phyloP scores from a whole-genome alignment of 2,113 vertebrate species.

The Strix uralensis region DNA sequence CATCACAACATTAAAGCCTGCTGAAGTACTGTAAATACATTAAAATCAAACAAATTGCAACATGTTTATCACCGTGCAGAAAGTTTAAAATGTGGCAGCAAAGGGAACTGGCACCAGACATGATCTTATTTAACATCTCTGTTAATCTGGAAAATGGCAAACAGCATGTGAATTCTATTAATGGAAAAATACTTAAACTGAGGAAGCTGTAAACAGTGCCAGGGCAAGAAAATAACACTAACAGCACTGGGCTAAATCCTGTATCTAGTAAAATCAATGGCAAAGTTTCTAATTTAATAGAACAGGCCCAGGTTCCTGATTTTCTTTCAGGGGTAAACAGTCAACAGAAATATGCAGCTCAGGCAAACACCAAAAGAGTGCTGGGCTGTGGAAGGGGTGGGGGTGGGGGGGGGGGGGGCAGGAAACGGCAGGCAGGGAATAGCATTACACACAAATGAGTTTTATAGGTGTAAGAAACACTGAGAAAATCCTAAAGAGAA shows the following conservation, averaged over 20 bases:
- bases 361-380: not conserved
- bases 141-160: not conserved
- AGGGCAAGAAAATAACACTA: not conserved
- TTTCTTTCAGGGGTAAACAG: not conserved
- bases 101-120: not conserved
- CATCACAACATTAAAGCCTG: not conserved
- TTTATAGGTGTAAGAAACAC: not conserved
- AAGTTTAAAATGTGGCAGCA: not conserved
- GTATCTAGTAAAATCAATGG: not conserved
- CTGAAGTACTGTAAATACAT: not conserved
- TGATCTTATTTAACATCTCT: not conserved
- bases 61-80: not conserved
- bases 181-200: not conserved
- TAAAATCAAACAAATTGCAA: not conserved
- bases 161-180: not conserved
- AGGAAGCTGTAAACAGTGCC: not conserved
- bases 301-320: not conserved
- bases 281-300: not conserved
- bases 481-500: not conserved
- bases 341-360: not conserved
- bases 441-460: not conserved
- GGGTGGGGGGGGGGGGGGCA: too few relatives aligned
- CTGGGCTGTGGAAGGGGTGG: accelerated
- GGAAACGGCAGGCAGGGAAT: not conserved
- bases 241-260: not conserved